Percentiles rank a stretch among this genome's conserved stretches.
These are phyloP conservation scores for Phycodurus eques DNA, from an alignment of 2,113 vertebrate species.

Conservation along the genomic window DNA sequence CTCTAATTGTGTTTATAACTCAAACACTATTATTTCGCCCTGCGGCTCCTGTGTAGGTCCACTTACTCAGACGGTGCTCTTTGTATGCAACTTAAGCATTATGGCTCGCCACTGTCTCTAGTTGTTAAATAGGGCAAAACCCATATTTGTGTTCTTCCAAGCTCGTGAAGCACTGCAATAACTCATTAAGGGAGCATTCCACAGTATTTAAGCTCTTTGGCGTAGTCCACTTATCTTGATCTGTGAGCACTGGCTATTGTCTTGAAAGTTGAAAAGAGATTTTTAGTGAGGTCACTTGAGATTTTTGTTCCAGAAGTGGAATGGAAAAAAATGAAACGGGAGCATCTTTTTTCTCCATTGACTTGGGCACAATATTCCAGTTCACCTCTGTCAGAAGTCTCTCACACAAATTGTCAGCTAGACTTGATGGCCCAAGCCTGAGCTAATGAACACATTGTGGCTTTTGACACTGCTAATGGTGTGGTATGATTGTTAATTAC, in stretches of 20 bases:
- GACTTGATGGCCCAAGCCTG: neutral
- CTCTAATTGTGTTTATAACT: conserved; percentile 61
- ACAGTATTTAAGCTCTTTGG: conserved; percentile 1
- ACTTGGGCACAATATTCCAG: neutral
- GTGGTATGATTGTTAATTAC: neutral
- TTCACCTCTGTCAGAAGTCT: neutral
- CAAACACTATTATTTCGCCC: conserved; percentile 40
- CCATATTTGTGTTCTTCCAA: conserved; percentile 16
- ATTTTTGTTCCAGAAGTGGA: conserved; percentile 12
- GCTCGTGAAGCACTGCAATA: conserved; percentile 33
- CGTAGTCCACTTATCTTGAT: neutral
- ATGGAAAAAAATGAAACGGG: conserved; percentile 18
- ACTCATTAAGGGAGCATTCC: conserved; percentile 35
- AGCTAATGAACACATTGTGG: neutral
- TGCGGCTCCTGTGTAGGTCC: conserved; percentile 43
- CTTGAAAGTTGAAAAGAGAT: conserved; percentile 4
- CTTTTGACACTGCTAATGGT: neutral
- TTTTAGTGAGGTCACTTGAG: conserved; percentile 6
- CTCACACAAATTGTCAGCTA: neutral
- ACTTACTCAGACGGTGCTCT: conserved; percentile 17
- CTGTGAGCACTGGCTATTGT: conserved; percentile 9
- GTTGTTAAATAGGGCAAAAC: conserved; percentile 2
- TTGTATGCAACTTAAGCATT: conserved; percentile 31
- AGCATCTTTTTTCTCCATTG: conserved; percentile 16
- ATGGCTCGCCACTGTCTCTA: conserved; percentile 11